phyloP scores from a whole-genome alignment of 2,797 vertebrate genomes.

The Paratrypauchen microcephalus region DNA sequence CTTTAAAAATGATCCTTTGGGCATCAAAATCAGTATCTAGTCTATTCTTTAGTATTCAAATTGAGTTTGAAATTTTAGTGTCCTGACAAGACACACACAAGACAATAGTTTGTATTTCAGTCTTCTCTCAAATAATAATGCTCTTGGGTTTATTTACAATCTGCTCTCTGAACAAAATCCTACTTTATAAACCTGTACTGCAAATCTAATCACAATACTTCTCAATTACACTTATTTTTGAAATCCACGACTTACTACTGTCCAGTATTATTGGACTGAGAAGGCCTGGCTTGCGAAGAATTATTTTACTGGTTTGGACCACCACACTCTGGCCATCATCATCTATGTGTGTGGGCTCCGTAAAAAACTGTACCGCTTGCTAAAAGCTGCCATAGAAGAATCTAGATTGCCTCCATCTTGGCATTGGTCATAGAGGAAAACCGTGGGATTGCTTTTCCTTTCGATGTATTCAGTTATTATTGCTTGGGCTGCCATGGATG shows the following conservation, averaged over 20 bases:
- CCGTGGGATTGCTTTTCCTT: constrained; percentile 46
- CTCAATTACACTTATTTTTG: too few species aligned
- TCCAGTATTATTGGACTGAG: constrained; percentile 45
- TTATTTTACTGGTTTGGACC: constrained; percentile 56
- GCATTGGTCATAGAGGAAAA: constrained; percentile 50
- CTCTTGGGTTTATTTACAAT: too few species aligned
- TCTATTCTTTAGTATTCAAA: too few species aligned
- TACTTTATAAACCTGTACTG: too few species aligned
- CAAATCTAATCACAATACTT: too few species aligned
- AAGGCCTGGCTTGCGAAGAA: constrained; percentile 32
- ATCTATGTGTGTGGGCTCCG: constrained; percentile 60
- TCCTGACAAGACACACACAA: too few species aligned
- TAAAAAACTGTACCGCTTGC: constrained; percentile 55
- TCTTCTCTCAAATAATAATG: too few species aligned
- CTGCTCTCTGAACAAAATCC: too few species aligned
- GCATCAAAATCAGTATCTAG: too few species aligned
- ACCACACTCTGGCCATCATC: constrained; percentile 33
- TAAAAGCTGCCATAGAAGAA: constrained; percentile 57
- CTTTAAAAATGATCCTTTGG: too few species aligned
- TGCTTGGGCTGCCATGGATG: constrained; percentile 47
- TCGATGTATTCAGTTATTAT: constrained; percentile 58
- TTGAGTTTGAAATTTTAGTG: too few species aligned
- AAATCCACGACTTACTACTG: neutral
- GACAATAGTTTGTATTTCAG: too few species aligned
- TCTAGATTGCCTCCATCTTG: constrained; percentile 51